Base-by-base conservation (phyloP, 1,140 invertebrate genomes). In the Drosophila quadrilineata region DNA sequence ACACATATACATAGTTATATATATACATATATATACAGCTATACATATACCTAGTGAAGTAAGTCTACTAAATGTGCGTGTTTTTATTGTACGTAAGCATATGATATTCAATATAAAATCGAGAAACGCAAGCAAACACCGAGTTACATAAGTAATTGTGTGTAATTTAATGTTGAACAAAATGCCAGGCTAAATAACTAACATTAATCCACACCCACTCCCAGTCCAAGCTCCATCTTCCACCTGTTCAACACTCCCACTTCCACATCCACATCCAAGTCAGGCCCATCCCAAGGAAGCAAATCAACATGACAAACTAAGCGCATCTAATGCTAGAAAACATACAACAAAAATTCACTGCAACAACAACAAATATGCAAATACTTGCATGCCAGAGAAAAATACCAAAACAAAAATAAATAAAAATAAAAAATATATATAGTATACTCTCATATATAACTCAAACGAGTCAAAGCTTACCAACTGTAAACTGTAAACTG, bases 21-120 rank as follows among this genome's bases (percentile, higher is more conserved):
- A 59, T 4, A 50, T 16, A 10, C 12, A 29, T 58, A 58, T 38
- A 49, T 31, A 22, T 26, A 24, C 24, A 35, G 21, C 35, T 35
- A 36, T n/a, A 57, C 17, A 38, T 38, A 35, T 29, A 29, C 19
- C 41, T 65, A 66, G 46, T 67, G 19, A 26, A 49, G 56, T 72
- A 84, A 82, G 76, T 76, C 63, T 58, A 76, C 41, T 80, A 68
- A 76, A 64, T 80, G 72, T 80, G 76, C 72, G 80, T 72, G 77
- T 84, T 80, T 84, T 80, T 84, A 80, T 62, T 80, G 76, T 80
- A 66, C 35, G 63, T 58, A 65, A 56, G 58, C 45, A 74, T 49
- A 84, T 64, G 67, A 80, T 84, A 77, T 82, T 77, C 60, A 71
- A 54, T n/a, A n/a, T n/a, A n/a, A n/a, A n/a, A n/a, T n/a, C n/a